Evolutionary conservation across 1,140 invertebrate species (phyloP).

Genomic region (Drosophila ficusphila): DNA sequence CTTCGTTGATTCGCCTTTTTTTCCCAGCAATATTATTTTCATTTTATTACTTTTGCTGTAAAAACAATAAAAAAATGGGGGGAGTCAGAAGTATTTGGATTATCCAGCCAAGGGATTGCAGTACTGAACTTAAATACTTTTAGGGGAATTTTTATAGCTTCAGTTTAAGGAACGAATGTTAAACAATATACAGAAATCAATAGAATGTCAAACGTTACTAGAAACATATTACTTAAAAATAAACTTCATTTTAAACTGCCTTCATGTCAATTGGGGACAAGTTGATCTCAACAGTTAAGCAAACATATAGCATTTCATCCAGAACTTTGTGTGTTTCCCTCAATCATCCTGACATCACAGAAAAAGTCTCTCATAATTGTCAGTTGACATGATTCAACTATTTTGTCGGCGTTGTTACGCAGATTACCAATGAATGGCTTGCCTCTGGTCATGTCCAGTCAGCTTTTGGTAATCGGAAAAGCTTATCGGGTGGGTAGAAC

Average conservation of each 20-base stretch:
- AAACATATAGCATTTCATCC: not conserved
- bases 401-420: constrained; percentile 49
- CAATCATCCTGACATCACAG: constrained; percentile 9
- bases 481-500: constrained; percentile 48
- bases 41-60: constrained; percentile 34
- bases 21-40: constrained; percentile 54
- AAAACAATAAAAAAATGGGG: constrained; percentile 6
- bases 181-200: no score
- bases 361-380: constrained; percentile 14
- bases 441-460: constrained; percentile 12
- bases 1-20: constrained; percentile 16
- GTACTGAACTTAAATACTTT: not conserved
- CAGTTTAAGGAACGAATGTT: no score
- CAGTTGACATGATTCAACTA: constrained; percentile 19
- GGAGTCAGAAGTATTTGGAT: constrained; percentile 23
- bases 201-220: no score
- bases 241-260: not conserved
- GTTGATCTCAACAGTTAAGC: not conserved
- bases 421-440: constrained; percentile 53
- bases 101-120: not conserved
- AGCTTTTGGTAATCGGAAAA: constrained; percentile 33
- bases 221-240: no score
- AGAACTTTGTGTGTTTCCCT: not conserved
- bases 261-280: not conserved
- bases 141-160: not conserved